These are phyloP conservation scores for Drosophila pseudoananassae DNA, from an alignment of 1,140 invertebrate genomes.

Conservation along the genomic window DNA sequence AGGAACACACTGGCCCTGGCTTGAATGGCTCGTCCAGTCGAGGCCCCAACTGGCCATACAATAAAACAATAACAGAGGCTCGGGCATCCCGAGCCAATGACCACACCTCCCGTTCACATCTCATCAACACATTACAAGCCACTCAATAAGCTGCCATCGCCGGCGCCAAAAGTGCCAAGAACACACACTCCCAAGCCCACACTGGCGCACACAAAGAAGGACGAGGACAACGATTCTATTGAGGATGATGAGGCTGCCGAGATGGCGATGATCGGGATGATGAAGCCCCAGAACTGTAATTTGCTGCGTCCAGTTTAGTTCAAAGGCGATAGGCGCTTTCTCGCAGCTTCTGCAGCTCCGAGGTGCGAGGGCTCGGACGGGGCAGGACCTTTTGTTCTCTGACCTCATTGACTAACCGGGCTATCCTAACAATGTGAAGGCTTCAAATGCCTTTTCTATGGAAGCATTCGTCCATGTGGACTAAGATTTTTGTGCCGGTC, in stretches of 20 bases:
- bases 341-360: conserved; percentile 15
- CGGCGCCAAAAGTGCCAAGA: conserved; percentile 76
- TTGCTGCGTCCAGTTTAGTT: conserved; percentile 63
- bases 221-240: conserved; percentile 22
- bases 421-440: conserved; percentile 68
- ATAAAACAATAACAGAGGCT: conserved; percentile 74
- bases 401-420: conserved; percentile 67
- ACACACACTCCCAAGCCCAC: conserved; percentile 45
- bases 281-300: conserved; percentile 64
- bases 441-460: conserved; percentile 73
- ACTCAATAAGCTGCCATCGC: conserved; percentile 79
- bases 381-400: conserved; percentile 65
- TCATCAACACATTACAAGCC: conserved; percentile 78
- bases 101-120: conserved; percentile 11
- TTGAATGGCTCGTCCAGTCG: conserved; percentile 19
- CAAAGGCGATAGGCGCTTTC: conserved; percentile 44
- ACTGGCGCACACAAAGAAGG: conserved; percentile 14
- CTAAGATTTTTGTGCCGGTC: conserved; percentile 80
- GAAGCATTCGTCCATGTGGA: conserved; percentile 74
- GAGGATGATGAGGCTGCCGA: conserved; percentile 45
- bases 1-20: conserved; percentile 57
- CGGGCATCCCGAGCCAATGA: conserved; percentile 4
- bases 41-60: conserved; percentile 41
- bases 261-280: conserved; percentile 65
- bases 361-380: conserved; percentile 29